Base-by-base conservation (phyloP, 2,797 vertebrate genomes). In the Takifugu rubripes region DNA sequence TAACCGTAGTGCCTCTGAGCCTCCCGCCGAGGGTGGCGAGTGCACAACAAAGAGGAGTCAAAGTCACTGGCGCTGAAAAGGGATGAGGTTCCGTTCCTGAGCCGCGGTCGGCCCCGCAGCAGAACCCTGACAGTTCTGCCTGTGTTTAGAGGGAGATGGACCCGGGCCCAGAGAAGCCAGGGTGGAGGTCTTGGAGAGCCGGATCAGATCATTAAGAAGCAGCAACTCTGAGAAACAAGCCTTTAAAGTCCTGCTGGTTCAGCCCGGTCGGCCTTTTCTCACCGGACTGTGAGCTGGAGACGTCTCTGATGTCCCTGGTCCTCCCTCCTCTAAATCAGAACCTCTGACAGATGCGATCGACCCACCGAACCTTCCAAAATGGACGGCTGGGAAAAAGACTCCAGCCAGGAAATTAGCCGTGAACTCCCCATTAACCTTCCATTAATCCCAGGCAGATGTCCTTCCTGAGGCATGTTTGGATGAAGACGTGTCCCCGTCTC, bases 331-430 rank as follows among this genome's bases (percentile, higher is more conserved):
- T 42, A 36, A n/a, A 59, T 56, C 7, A 21, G 6, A 21, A 46
- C 44, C 16, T n/a, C 17, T n/a, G 16, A 2, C 42, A 44, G 10
- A 58, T 17, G 33, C 24, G 15, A 65, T 64, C 65, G 77, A 73
- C 72, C 61, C 56, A 70, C 42, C 54, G 4, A 76, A 70, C 56
- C 56, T 62, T 73, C 50, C 24, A 25, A 45, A 62, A 75, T 45
- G 7, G 70, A 64, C 56, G 26, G 52, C 52, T 87, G 85, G 79
- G 84, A 78, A 86, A 79, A 62, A 54, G 56, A 50, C 61, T 60
- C 74, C 57, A 64, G 47, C 67, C 72, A 84, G 83, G 84, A 89
- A 81, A 86, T 84, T 64, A 82, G 64, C 25, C 44, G 54, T 83
- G 79, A 82, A 72, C 78, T 72, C 59, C 52, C 69, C 69, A 82